Base-by-base conservation (phyloP, 2,797 vertebrate genomes). In the Echiichthys vipera region DNA sequence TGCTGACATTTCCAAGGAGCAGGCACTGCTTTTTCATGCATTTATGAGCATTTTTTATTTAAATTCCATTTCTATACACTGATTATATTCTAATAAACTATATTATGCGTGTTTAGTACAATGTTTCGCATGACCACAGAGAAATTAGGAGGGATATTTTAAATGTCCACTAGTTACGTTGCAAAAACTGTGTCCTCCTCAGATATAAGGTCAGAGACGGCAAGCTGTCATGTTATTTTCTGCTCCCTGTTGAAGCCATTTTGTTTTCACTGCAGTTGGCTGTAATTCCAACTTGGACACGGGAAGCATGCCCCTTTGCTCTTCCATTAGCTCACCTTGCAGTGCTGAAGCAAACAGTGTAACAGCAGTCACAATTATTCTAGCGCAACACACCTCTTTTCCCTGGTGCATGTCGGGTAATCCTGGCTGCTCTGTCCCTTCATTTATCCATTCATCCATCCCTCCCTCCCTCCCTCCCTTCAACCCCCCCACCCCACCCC, bases 391-490 rank as follows among this genome's bases (percentile, higher is more conserved):
- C 83, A 37, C 77, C 58, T 88, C 75, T 89, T 84, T 61, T 90
- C 82, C 69, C 65, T 83, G 78, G 76, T 89, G 92, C 93, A 91
- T 90, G 94, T 95, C 90, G 89, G 94, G 95, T 95, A 94, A 95
- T 93, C 92, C 94, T 95, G 93, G 92, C 93, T 94, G 93, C 94
- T 95, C 88, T 95, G 86, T 95, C 84, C 88, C 90, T 81, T 83
- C 89, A 84, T 95, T 88, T 95, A 86, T 95, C 84, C 88, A 89
- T 81, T 83, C 89, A 84, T 90, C 78, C 85, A 66, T 84, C 81
- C 78, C 49, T 74, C 75, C 84, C 24, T 70, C 49, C 85, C 45
- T 71, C 82, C 86, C 65, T 39, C 36, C 63, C 67, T 37, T 42
- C 49, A 9, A 65, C 74, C 47, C n/a, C 45, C 18, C 37, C 27